A percentile compares a stretch with the other conserved stretches of the same genome.
Conservation (phyloP, 1,140 invertebrate genomes). For the Leptopilina boulardi region DNA sequence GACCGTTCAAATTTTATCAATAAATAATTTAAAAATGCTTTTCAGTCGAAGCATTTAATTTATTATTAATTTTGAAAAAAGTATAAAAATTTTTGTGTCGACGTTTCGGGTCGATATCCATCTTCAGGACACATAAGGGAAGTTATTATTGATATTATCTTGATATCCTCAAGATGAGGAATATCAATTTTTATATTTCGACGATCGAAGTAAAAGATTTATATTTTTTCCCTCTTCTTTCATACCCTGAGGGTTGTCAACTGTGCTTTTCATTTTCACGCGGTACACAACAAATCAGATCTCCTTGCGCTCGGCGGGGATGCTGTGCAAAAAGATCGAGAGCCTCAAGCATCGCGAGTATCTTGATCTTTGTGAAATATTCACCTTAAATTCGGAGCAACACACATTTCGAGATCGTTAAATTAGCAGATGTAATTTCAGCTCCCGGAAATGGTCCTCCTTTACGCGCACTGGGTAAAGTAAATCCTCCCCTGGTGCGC, state of each 20-base stretch:
- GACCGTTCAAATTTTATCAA: too few species aligned
- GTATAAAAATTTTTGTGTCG: too few species aligned
- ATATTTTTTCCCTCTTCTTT: neutral
- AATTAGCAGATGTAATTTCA: slow-evolving; percentile 27
- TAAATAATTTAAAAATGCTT: too few species aligned
- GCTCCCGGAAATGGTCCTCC: slow-evolving; percentile 26
- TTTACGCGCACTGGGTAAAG: too few species aligned
- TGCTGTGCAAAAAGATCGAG: slow-evolving; percentile 35
- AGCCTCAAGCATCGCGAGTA: neutral
- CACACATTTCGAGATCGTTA: slow-evolving; percentile 22
- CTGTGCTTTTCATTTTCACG: slow-evolving; percentile 18
- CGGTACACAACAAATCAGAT: slow-evolving; percentile 3
- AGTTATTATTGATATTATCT: too few species aligned
- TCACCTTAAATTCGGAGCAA: neutral
- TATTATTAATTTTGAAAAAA: too few species aligned
- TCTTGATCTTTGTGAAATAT: slow-evolving; percentile 27
- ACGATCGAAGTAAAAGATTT: too few species aligned
- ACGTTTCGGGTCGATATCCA: too few species aligned
- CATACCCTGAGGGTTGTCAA: neutral
- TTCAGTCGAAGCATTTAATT: too few species aligned
- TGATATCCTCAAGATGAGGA: too few species aligned
- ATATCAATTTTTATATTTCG: too few species aligned
- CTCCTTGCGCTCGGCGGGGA: neutral
- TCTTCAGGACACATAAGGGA: too few species aligned
- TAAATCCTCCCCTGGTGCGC: slow-evolving; percentile 26